Percentiles rank a stretch among this genome's conserved stretches.
Evolutionary conservation across 2,797 vertebrate species (phyloP).

Genomic region (Chanos chanos): DNA sequence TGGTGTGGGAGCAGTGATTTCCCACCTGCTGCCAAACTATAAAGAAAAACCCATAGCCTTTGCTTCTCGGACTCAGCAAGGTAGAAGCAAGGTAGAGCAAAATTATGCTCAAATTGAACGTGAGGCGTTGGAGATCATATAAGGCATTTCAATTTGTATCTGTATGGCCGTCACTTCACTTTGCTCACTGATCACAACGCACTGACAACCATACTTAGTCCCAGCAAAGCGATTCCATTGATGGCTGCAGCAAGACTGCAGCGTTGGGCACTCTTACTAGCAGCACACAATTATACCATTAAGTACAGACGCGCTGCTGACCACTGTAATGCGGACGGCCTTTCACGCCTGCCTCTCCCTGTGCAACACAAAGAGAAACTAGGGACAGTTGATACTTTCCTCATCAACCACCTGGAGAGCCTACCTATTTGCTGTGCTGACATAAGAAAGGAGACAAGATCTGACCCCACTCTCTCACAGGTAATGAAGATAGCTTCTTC

Average conservation of each 20-base stretch:
- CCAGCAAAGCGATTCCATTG: neutral
- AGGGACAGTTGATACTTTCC: neutral
- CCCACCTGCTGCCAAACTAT: slow-evolving; percentile 58
- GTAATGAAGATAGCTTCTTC: slow-evolving; percentile 4
- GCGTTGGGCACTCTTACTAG: neutral
- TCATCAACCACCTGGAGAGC: neutral
- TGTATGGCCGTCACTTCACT: neutral
- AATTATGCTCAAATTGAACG: too few species aligned
- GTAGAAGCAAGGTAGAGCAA: too few species aligned
- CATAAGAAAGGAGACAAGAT: neutral
- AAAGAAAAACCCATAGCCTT: slow-evolving; percentile 60
- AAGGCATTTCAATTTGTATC: too few species aligned
- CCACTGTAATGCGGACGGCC: neutral
- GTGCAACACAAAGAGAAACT: neutral
- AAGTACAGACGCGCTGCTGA: neutral
- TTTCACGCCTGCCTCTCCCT: neutral
- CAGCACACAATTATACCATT: neutral
- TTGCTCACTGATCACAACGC: neutral
- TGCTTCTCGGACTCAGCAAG: slow-evolving; percentile 51
- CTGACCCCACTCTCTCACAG: too few species aligned
- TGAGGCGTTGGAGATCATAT: too few species aligned
- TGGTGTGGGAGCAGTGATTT: slow-evolving; percentile 62
- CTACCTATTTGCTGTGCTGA: neutral
- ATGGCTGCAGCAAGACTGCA: neutral
- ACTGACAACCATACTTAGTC: neutral